Base-by-base conservation (phyloP, 1,140 invertebrate species). In the Chymomyza costata region DNA sequence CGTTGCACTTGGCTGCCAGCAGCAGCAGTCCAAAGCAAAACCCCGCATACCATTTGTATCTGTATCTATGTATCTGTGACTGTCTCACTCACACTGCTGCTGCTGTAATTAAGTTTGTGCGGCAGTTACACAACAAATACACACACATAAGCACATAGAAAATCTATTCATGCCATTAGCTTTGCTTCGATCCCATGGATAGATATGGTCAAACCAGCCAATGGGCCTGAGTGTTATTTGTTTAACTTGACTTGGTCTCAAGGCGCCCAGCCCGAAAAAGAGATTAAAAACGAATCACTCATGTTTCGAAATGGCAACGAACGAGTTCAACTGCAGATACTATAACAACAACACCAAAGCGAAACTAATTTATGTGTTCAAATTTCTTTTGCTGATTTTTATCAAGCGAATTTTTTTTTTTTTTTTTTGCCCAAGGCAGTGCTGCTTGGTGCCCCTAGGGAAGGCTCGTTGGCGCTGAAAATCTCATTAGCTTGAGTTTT, bases 111-210 rank as follows among this genome's bases (percentile, higher is more conserved):
- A 80, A 73, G 64, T 65, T 48, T 60, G 71, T 37, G 13, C 1
- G 35, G 35, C 49, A 32, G 52, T n/a, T n/a, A n/a, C 49, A 62
- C 63, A 73, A 38, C 6, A 3, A 10, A 5, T 34, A 34, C 13
- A 34, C 8, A 34, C 8, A 13, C 8, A 34, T 10, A 34, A 6
- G 32, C 6, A 34, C 3, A 71, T 78, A 67, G 80, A 73, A 78
- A 80, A 73, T 80, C 73, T 80, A 80, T 80, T 80, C 81, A 80
- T 80, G 73, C 67, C 73, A 80, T 80, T 80, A 80, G 73, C 66
- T 80, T 65, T 70, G 66, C 62, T 62, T 62, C 68, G 73, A 80
- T 80, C 73, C 53, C 64, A 73, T 35, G 32, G 73, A 80, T 78
- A 73, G 46, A 6, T 2, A 47, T 10, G 8, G 13, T 13, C 19